Percentiles rank a stretch among this genome's conserved stretches.
phyloP scores from a whole-genome alignment of 2,797 vertebrate species.

The Pipistrellus kuhlii region DNA sequence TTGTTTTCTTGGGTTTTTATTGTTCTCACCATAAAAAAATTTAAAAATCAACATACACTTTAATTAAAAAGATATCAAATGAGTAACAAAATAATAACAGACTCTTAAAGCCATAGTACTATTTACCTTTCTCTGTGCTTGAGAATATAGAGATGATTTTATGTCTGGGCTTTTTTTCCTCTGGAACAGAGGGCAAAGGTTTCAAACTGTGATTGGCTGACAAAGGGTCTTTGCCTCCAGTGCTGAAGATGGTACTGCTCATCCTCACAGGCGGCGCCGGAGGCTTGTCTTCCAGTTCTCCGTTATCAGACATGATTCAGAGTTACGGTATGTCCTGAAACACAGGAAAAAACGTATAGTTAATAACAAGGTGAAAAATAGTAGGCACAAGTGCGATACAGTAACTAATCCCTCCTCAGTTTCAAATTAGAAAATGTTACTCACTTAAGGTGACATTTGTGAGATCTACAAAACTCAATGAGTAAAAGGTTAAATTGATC shows the following conservation, averaged over 20 bases:
- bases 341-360: constrained; percentile 35
- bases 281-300: constrained; percentile 97
- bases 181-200: constrained; percentile 97
- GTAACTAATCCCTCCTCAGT: not conserved
- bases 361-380: constrained; percentile 41
- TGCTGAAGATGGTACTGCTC: constrained; percentile 95
- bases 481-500: not conserved
- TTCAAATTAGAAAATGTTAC: constrained; percentile 49
- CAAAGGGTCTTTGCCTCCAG: constrained; percentile 91
- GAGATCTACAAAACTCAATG: constrained; percentile 17
- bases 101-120: not conserved
- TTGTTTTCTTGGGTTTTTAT: constrained; percentile 11
- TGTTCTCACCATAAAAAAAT: not conserved
- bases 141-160: constrained; percentile 99
- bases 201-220: constrained; percentile 96
- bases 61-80: not conserved
- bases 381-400: constrained; percentile 25
- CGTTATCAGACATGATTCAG: constrained; percentile 96
- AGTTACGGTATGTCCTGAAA: constrained; percentile 83
- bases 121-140: constrained; percentile 94
- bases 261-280: constrained; percentile 97
- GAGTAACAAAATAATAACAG: not conserved
- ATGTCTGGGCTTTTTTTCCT: constrained; percentile 95
- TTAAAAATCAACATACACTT: not conserved
- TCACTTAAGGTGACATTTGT: not conserved